Evolutionary conservation across 2,888 invertebrate species (phyloP).

Genomic region (Mesopsocus fuscifrons): DNA sequence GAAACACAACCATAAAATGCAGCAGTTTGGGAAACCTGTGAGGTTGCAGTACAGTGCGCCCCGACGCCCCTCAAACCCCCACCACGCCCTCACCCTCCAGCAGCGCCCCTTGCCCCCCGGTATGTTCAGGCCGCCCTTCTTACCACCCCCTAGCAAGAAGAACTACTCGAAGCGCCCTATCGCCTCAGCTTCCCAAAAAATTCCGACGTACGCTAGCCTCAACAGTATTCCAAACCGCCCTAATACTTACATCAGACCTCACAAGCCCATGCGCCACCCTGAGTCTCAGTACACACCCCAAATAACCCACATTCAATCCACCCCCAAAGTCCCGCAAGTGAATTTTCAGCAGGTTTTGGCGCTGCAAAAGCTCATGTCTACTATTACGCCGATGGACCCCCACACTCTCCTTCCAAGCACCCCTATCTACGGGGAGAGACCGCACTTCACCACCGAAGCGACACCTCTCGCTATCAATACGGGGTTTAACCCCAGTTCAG

Average conservation of each 20-base stretch:
- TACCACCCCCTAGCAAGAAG: background rate
- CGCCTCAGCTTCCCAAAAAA: slow-evolving; percentile 1
- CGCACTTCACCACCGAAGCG: slow-evolving; percentile 1
- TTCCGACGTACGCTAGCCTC: background rate
- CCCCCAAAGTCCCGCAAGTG: background rate
- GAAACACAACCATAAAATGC: slow-evolving; percentile 2
- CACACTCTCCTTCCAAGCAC: background rate
- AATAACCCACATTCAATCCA: background rate
- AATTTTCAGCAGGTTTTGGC: slow-evolving; percentile 1
- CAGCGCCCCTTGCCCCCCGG: slow-evolving; percentile 5
- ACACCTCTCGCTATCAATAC: slow-evolving; percentile 42
- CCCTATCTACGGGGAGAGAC: slow-evolving; percentile 14
- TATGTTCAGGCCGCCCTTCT: slow-evolving; percentile 4
- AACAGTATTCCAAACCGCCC: background rate
- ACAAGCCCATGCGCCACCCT: background rate
- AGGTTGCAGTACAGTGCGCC: slow-evolving; percentile 1
- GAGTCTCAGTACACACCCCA: background rate
- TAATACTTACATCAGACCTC: background rate
- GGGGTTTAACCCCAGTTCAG: slow-evolving; percentile 61
- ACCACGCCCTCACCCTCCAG: slow-evolving; percentile 4
- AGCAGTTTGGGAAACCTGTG: background rate
- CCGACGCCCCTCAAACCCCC: background rate
- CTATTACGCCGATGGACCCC: background rate
- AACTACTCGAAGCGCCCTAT: background rate
- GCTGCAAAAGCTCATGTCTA: background rate